These are phyloP conservation scores for Cyrtodaria siliqua DNA, from an alignment of 2,888 invertebrate genomes.

Conservation along the genomic window DNA sequence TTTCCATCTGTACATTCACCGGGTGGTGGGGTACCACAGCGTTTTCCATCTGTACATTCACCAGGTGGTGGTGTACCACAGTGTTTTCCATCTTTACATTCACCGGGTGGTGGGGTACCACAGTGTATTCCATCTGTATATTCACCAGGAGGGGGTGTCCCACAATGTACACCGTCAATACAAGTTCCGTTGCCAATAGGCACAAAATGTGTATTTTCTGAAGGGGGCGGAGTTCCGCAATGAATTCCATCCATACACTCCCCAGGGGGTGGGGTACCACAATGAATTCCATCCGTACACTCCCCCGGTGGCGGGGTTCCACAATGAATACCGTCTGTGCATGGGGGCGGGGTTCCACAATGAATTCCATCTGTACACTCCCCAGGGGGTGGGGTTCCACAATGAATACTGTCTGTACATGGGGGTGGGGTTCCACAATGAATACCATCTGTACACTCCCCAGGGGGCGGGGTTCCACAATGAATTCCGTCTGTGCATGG, in stretches of 20 bases:
- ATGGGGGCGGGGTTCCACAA: constrained; percentile 59
- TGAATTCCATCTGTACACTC: constrained; percentile 56
- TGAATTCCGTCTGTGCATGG: constrained; percentile 60
- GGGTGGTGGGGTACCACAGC: constrained; percentile 66
- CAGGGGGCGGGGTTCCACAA: constrained; percentile 51
- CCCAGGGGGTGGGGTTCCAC: constrained; percentile 47
- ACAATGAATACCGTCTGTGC: constrained; percentile 59
- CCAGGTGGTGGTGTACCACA: constrained; percentile 56
- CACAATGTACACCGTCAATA: constrained; percentile 53
- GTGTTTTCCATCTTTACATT: constrained; percentile 50
- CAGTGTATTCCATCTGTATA: constrained; percentile 62
- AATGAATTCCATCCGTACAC: constrained; percentile 51
- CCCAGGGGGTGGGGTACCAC: constrained; percentile 40
- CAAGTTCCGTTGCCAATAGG: constrained; percentile 40
- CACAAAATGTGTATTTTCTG: constrained; percentile 43
- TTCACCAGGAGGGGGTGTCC: constrained; percentile 51
- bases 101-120: constrained; percentile 60
- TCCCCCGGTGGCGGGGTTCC: constrained; percentile 53
- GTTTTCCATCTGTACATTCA: constrained; percentile 63
- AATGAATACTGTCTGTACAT: constrained; percentile 60
- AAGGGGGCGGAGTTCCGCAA: constrained; percentile 58
- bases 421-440: constrained; percentile 67
- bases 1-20: constrained; percentile 50
- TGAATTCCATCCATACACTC: constrained; percentile 62
- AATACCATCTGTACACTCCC: constrained; percentile 59